phyloP scores from a whole-genome alignment of 2,113 vertebrate species.

The Lipotes vexillifer region DNA sequence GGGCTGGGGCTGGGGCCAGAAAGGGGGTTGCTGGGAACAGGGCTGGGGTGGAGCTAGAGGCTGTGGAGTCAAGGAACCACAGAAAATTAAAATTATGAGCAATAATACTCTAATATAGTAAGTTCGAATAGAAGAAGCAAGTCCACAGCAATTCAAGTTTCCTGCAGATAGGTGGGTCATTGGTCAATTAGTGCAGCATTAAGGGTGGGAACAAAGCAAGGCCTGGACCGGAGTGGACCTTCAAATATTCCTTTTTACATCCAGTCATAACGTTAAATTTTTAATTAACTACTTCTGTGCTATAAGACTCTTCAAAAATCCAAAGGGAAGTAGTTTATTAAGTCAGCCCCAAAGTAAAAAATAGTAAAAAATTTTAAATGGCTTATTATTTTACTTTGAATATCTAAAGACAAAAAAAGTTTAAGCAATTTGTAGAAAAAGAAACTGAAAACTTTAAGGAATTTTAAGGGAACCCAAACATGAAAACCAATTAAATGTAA shows the following conservation, averaged over 20 bases:
- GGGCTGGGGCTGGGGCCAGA: background rate
- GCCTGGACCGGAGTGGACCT: constrained; percentile 14
- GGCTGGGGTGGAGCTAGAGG: background rate
- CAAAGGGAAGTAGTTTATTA: background rate
- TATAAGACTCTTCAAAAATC: background rate
- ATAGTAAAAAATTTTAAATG: background rate
- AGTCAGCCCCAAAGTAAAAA: background rate
- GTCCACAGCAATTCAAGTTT: background rate
- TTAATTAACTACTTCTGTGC: background rate
- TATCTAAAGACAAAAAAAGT: background rate
- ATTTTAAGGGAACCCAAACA: background rate
- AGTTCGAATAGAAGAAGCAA: background rate
- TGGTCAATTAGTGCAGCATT: constrained; percentile 22
- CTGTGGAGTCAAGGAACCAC: background rate
- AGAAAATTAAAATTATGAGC: background rate
- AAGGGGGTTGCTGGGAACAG: background rate
- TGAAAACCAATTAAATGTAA: background rate
- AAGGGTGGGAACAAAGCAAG: constrained; percentile 33
- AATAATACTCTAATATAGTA: background rate
- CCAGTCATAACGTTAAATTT: background rate
- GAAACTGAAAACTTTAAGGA: background rate
- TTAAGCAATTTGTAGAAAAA: background rate
- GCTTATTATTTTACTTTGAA: background rate
- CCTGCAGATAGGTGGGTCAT: background rate
- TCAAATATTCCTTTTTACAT: constrained; percentile 24